Percentiles rank a stretch among this genome's conserved stretches.
These are phyloP conservation scores for Promerops cafer DNA, from an alignment of 2,113 vertebrate genomes.

Conservation along the genomic window DNA sequence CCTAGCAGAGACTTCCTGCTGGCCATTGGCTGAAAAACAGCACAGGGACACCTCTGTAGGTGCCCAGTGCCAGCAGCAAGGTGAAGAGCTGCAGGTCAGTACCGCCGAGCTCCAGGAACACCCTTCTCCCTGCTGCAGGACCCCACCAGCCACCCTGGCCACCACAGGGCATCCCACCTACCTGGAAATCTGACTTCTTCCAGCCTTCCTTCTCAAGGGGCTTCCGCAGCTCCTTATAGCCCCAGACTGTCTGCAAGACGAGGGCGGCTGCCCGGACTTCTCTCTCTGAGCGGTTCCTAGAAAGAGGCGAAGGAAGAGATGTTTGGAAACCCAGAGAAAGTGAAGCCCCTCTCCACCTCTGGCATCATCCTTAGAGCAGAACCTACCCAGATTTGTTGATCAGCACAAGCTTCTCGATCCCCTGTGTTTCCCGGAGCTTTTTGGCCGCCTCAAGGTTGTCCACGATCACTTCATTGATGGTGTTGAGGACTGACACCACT, in stretches of 20 bases:
- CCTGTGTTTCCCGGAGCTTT: conserved; percentile 85
- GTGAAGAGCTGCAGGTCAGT: background rate
- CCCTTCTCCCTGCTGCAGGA: background rate
- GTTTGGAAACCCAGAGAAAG: background rate
- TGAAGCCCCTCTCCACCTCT: background rate
- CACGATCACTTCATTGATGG: conserved; percentile 87
- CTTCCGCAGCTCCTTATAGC: conserved; percentile 89
- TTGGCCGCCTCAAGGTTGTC: conserved; percentile 90
- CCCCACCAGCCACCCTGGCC: background rate
- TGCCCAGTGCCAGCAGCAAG: background rate
- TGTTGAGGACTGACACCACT: conserved; percentile 87
- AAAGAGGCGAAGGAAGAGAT: background rate
- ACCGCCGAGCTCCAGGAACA: background rate
- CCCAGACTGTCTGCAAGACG: conserved; percentile 91
- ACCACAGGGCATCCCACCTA: conserved; percentile 14
- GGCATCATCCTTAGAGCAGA: background rate
- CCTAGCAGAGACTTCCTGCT: background rate
- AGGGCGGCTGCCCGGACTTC: conserved; percentile 91
- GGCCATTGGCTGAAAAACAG: background rate
- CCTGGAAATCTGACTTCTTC: conserved; percentile 97
- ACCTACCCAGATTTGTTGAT: conserved; percentile 90
- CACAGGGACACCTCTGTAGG: background rate
- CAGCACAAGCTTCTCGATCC: conserved; percentile 91
- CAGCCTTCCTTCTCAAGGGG: conserved; percentile 94
- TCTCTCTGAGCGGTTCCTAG: conserved; percentile 90